A percentile compares a stretch with the other conserved stretches of the same genome.
phyloP scores from a whole-genome alignment of 2,797 vertebrate species.

The Hippopotamyrus pictus region DNA sequence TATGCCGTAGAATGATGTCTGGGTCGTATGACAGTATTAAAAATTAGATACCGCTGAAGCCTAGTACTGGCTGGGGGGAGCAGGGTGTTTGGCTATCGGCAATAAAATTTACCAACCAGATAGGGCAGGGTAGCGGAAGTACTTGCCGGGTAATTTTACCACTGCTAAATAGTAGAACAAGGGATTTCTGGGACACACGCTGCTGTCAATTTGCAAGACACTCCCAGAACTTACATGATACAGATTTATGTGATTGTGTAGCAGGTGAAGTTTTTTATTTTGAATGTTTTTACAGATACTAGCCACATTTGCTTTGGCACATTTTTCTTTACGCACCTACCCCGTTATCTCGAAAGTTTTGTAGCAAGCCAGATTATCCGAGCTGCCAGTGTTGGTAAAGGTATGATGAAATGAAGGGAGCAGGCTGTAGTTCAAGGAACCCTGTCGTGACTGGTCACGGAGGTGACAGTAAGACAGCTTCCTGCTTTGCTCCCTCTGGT shows the following conservation, averaged over 20 bases:
- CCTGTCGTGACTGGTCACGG: not conserved
- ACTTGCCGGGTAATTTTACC: not conserved
- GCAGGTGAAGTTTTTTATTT: not conserved
- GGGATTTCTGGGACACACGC: not conserved
- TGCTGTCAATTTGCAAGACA: not conserved
- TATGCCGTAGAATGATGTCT: not conserved
- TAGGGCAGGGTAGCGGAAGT: not conserved
- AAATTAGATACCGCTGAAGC: not conserved
- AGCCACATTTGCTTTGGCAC: not conserved
- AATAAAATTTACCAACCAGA: not conserved
- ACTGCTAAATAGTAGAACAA: not conserved
- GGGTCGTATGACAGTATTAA: not conserved
- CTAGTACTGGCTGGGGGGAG: not conserved
- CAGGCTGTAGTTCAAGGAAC: not conserved
- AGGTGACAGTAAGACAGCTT: not conserved
- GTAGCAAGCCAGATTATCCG: not conserved
- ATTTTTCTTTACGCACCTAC: not conserved
- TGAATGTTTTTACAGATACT: not conserved
- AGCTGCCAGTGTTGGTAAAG: not conserved
- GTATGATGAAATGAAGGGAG: not conserved
- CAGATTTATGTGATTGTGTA: not conserved
- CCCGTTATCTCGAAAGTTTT: not conserved
- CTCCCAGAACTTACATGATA: not conserved
- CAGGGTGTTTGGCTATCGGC: not conserved
- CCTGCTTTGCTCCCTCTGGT: conserved; percentile 28